Evolutionary conservation across 2,888 invertebrate species (phyloP).

Genomic region (Rhimphoctona megacephalus): DNA sequence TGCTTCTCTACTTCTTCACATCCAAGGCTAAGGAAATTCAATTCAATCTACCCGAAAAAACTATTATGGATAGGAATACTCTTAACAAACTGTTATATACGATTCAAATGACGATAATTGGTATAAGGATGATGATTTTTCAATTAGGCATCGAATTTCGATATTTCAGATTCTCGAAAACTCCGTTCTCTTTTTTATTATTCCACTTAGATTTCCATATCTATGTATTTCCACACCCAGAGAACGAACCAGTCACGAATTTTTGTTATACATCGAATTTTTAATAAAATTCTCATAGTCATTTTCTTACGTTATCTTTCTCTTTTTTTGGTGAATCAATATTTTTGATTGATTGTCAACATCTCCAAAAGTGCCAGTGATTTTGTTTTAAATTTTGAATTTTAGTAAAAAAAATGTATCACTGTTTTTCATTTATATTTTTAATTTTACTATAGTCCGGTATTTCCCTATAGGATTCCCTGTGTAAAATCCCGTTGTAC

Average conservation of each 20-base stretch:
- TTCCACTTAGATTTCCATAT: too few species aligned
- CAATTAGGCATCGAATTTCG: neutral
- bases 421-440: neutral
- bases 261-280: neutral
- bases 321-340: neutral
- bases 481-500: slow-evolving; percentile 29
- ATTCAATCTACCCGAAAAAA: slow-evolving; percentile 73
- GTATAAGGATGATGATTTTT: neutral
- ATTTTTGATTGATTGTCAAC: neutral
- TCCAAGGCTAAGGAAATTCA: slow-evolving; percentile 66
- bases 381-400: neutral
- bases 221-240: neutral
- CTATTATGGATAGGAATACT: neutral
- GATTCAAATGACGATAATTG: neutral
- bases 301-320: neutral
- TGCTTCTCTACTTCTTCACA: slow-evolving; percentile 23
- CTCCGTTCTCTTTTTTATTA: neutral
- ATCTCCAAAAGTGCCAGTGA: neutral
- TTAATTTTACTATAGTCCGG: neutral
- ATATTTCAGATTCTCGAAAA: neutral
- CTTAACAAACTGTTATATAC: neutral
- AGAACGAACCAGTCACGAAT: neutral
- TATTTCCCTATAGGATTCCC: slow-evolving; percentile 21
- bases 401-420: neutral
- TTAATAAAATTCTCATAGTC: neutral